Evolutionary conservation across 2,797 vertebrate species (phyloP), one percentile per base, ranked within the genome.

Genomic region (Chelidonichthys spinosus): DNA sequence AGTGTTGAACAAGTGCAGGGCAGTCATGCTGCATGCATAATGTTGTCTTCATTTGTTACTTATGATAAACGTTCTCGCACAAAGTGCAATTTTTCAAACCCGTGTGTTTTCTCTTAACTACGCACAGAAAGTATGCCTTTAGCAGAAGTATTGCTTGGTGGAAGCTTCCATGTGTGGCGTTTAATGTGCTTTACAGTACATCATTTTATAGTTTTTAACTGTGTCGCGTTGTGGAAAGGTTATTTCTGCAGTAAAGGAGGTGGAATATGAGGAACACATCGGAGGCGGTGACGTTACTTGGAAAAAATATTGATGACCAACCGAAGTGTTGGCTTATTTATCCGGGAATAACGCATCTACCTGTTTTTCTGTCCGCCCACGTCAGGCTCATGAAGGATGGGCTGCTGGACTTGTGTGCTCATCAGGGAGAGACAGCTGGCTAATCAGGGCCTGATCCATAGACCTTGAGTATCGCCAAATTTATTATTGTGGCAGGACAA

Each of bases 401-500:
- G 59, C 72, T 78, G 64, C 85, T 82, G 83, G 90, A 89, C 85
- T 70, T 39, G 53, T 74, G 77, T 58, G 79, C 88, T 94, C 92
- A 93, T 92, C 91, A 92, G 94, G 93, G 93, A 94, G 85, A 86
- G 92, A 93, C 93, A 93, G 88, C 93, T 90, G 90, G 91, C 90
- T 94, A 91, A 94, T 92, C 93, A 90, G 88, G 83, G 81, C 87
- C 92, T 94, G 92, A 96, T 96, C 95, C 94, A 95, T 95, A 95
- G 89, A 92, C 92, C 90, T 79, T 54, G 82, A 92, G 87, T 92
- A 88, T 90, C 79, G 87, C 93, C 94, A 95, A 93, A 95, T 96
- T 95, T 95, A 96, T 95, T 95, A 95, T 93, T 90, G 88, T 94
- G 94, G 93, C 94, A 95, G 95, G 90, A 96, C 95, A 96, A 95